phyloP scores from a whole-genome alignment of 2,113 vertebrate genomes.

The Microcebus murinus region DNA sequence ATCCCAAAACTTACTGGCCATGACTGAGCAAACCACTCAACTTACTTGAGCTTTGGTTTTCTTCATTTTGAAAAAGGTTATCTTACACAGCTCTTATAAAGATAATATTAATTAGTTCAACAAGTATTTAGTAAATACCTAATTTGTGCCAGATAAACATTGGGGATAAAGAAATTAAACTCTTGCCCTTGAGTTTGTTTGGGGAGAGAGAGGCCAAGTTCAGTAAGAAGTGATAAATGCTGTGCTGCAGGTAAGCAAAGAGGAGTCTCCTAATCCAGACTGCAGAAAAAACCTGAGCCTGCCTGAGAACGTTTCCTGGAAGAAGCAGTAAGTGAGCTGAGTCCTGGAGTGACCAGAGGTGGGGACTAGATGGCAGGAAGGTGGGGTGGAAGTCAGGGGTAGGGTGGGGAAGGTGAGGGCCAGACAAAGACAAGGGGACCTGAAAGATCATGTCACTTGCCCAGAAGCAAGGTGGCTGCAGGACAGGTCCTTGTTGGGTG shows the following conservation, averaged over 20 bases:
- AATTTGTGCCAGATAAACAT: background rate
- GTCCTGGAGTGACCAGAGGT: background rate
- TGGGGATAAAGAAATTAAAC: background rate
- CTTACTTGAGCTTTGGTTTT: background rate
- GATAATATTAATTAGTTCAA: background rate
- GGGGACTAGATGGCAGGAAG: background rate
- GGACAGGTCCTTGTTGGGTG: no score
- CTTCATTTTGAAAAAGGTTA: background rate
- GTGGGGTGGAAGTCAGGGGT: no score
- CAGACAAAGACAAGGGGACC: background rate
- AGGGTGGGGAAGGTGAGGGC: background rate
- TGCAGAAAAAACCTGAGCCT: background rate
- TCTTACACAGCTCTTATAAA: background rate
- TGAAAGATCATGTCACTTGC: background rate
- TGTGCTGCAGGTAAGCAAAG: background rate
- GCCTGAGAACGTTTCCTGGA: background rate
- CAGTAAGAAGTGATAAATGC: background rate
- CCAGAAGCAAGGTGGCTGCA: background rate
- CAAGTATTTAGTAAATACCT: background rate
- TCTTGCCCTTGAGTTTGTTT: background rate
- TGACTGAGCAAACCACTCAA: background rate
- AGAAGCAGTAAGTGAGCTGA: background rate
- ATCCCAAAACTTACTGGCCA: background rate
- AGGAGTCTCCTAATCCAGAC: fast-evolving
- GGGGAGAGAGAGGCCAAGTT: background rate